Evolutionary conservation across 2,113 vertebrate genomes (phyloP), one percentile per base, ranked within the genome.

Genomic region (Pteropus alecto): DNA sequence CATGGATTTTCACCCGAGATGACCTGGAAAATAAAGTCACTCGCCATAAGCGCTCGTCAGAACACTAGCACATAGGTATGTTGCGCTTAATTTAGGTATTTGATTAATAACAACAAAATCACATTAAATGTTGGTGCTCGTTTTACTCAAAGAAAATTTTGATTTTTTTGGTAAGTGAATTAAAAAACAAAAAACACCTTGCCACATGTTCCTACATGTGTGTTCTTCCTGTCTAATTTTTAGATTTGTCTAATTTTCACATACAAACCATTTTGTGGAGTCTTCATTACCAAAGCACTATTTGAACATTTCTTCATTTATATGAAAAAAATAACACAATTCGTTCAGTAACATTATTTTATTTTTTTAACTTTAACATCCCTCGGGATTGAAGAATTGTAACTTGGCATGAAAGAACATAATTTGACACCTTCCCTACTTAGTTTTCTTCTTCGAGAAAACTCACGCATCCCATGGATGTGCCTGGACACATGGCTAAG

Each of bases 391-490:
- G 28, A 81, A 65, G 65, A 33, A 58, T 19, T 82, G 33, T n/a
- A 43, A 74, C 58, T 22, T 83, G 26, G 7, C 21, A 81, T 16
- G 38, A 74, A 92, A 28, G 15, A 35, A 30, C 73, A 43, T 41
- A 74, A 76, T 87, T 18, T 84, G 43, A 5, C 3, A 77, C 30
- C n/a, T 71, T 71, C 14, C 26, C 35, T 60, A 7, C 19, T 93
- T 91, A 82, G 71, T 38, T 89, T 95, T 82, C 43, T 73, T 83
- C 76, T 85, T 83, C 35, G 2, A 56, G 67, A 81, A 97, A 87
- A 41, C 11, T 19, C 60, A 78, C 41, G 63, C 12, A 76, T 38
- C 22, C 6, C 6, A 41, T 28, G 60, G 74, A 60, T 41, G 13
- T 60, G 81, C 60, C 6, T 46, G 54, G 81, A 41, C 28, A 46